Evolutionary conservation across 2,888 invertebrate species (phyloP), one percentile per base, ranked within the genome.

Genomic region (Cerceris ruficornis): DNA sequence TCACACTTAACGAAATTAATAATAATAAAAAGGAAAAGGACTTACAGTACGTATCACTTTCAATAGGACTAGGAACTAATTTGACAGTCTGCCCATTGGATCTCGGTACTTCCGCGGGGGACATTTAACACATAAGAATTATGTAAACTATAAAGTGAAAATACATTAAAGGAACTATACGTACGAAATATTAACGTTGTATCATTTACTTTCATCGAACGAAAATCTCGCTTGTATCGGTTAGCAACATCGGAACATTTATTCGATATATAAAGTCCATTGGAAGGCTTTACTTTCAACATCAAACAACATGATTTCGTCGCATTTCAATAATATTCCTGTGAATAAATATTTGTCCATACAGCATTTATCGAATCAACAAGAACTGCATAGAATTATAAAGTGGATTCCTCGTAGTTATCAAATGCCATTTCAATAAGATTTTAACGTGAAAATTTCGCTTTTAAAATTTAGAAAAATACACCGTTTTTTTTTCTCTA

Each of bases 31-130:
- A 76, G 72, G 75, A 77, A 69, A 68, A 81, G 77, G 84, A 88
- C 88, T 90, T 90, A 90, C 78, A 86, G 74, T 84, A 87, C 62
- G 77, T 90, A 91, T 91, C 91, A 90, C 91, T 86, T 87, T 77
- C 83, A 81, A 86, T 80, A 84, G 85, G 91, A 91, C 91, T 91
- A 91, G 91, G 90, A 90, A 90, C 89, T 88, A 91, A 91, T 90
- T 87, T 87, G 66, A 81, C 81, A 87, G 67, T 80, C 55, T 54
- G 70, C 65, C 72, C 68, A 72, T 75, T 70, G 64, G 69, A 75
- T 52, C 77, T 65, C 52, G 57, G 52, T 50, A 60, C 54, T 61
- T 76, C 68, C 49, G 50, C 77, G 50, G 7, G 28, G 69, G 64
- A 49, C 49, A 66, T 67, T 67, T 60, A 76, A 75, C 28, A 9